Conservation (phyloP, 2,888 invertebrate genomes). For the Drosophila pegasa region DNA sequence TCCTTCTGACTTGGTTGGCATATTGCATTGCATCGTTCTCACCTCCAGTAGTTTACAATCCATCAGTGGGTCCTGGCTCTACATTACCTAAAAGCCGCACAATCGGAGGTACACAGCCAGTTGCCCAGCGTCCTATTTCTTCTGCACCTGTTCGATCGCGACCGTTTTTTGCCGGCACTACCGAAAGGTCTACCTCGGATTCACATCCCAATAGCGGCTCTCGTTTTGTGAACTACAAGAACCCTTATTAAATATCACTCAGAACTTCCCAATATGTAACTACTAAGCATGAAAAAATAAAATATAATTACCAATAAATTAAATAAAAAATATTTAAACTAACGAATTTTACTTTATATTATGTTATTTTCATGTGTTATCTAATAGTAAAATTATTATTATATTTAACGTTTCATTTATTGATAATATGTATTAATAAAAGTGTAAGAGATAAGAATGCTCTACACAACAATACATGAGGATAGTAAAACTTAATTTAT, state of each 20-base stretch:
- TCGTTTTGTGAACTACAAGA: neutral
- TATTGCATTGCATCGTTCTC: neutral
- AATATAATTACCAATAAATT: neutral
- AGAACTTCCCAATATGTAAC: neutral
- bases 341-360: neutral
- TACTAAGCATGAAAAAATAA: neutral
- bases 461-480: no score
- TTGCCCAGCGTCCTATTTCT: neutral
- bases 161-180: slow-evolving; percentile 1
- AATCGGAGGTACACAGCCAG: no score
- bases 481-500: no score
- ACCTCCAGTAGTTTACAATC: neutral
- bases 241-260: neutral
- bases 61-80: no score
- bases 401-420: no score
- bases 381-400: no score
- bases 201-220: no score
- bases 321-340: neutral
- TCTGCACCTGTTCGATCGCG: neutral
- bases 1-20: neutral
- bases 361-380: no score
- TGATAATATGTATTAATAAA: no score
- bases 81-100: neutral
- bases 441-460: no score
- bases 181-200: neutral